Conservation (phyloP, 2,797 vertebrate genomes). For the Lerista edwardsae region DNA sequence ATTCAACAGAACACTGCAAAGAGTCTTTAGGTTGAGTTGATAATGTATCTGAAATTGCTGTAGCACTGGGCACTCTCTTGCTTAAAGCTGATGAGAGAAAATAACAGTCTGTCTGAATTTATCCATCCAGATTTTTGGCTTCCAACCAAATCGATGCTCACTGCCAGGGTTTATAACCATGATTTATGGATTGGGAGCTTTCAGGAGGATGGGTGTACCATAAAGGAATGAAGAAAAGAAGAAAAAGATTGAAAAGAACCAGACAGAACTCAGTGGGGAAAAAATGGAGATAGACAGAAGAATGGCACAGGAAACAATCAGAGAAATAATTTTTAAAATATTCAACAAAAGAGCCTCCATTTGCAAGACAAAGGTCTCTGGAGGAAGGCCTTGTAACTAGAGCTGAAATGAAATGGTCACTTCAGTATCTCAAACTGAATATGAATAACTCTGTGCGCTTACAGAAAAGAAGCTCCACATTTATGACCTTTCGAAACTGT, state of each 20-base stretch:
- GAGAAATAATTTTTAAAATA: conserved; percentile 45
- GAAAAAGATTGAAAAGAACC: conserved; percentile 31
- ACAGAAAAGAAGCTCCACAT: neutral
- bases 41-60: conserved; percentile 47
- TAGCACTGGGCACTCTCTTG: conserved; percentile 38
- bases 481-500: conserved; percentile 26
- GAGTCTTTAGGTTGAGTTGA: conserved; percentile 34
- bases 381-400: conserved; percentile 13
- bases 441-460: conserved; percentile 1
- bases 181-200: conserved; percentile 26
- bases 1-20: conserved; percentile 46
- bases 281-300: neutral
- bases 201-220: conserved; percentile 14
- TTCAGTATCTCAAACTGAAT: conserved; percentile 2
- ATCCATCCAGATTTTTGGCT: conserved; percentile 37
- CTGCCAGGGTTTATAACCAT: conserved; percentile 48
- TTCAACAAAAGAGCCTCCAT: conserved; percentile 30
- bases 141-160: conserved; percentile 35
- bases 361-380: neutral
- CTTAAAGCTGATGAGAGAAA: conserved; percentile 41
- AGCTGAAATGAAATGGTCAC: conserved; percentile 20
- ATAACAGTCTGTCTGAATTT: conserved; percentile 42
- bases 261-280: neutral
- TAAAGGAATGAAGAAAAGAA: conserved; percentile 28
- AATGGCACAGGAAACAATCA: rapidly evolving